These are phyloP conservation scores for Peromyscus attwateri DNA, from an alignment of 2,797 vertebrate genomes.

Conservation along the genomic window DNA sequence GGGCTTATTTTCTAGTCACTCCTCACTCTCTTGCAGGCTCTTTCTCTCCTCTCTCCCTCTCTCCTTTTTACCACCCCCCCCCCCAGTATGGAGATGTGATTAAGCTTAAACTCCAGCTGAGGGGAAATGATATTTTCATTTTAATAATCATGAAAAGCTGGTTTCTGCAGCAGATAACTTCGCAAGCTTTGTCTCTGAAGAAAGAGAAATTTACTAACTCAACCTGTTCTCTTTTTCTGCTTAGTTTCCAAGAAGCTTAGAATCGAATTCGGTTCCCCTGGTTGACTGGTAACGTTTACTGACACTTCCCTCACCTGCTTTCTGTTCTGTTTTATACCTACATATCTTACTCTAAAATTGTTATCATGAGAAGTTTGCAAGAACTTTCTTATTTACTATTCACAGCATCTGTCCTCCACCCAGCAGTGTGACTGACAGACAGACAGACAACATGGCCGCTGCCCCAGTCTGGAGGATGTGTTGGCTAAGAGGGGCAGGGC, in stretches of 20 bases:
- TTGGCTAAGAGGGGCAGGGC: neutral
- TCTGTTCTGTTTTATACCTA: conserved; percentile 82
- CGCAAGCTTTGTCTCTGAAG: conserved; percentile 47
- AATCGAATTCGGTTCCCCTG: conserved; percentile 80
- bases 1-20: neutral
- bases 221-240: conserved; percentile 68
- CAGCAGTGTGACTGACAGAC: neutral
- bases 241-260: conserved; percentile 80
- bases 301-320: conserved; percentile 81
- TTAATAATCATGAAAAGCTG: conserved; percentile 69
- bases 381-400: conserved; percentile 20
- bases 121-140: conserved; percentile 54
- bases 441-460: neutral
- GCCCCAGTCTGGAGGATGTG: neutral
- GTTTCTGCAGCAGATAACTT: conserved; percentile 14
- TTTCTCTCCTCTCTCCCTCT: fast-evolving
- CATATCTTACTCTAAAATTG: conserved; percentile 53
- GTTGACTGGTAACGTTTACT: conserved; percentile 67
- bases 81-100: conserved; percentile 2
- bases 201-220: conserved; percentile 63
- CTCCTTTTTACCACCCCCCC: fast-evolving
- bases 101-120: conserved; percentile 53
- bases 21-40: neutral
- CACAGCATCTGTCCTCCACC: neutral
- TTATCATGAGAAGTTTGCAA: neutral